These are phyloP conservation scores for Orientallactaga sibirica DNA, from an alignment of 2,797 vertebrate species.

Conservation along the genomic window DNA sequence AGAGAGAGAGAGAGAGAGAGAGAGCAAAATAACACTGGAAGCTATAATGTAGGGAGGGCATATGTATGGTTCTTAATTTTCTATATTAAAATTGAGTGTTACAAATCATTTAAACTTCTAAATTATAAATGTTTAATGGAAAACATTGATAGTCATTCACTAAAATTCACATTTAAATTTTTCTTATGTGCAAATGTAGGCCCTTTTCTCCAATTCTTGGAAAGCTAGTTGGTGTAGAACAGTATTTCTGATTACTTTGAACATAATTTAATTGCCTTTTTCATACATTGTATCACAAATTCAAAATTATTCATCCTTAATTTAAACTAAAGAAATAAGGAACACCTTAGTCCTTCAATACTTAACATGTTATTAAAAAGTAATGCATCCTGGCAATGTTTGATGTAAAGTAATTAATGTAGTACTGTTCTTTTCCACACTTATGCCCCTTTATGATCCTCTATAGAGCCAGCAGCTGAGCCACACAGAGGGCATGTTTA, in stretches of 20 bases:
- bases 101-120: neutral
- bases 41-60: too few species aligned
- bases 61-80: neutral
- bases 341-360: neutral
- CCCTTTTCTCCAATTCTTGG: neutral
- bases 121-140: neutral
- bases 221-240: neutral
- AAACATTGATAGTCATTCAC: neutral
- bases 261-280: neutral
- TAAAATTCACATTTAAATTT: neutral
- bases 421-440: neutral
- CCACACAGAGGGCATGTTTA: conserved; percentile 75
- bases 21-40: too few species aligned
- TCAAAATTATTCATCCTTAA: neutral
- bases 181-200: neutral
- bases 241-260: neutral
- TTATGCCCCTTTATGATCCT: neutral
- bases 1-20: too few species aligned
- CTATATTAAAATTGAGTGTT: neutral
- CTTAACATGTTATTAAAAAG: conserved; percentile 17
- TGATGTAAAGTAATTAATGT: conserved; percentile 6
- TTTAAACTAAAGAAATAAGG: neutral
- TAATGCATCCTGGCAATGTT: neutral
- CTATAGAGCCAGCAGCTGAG: conserved; percentile 72
- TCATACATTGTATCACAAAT: neutral